Conservation (phyloP, 2,113 vertebrate genomes). For the Ceyx melanurus region DNA sequence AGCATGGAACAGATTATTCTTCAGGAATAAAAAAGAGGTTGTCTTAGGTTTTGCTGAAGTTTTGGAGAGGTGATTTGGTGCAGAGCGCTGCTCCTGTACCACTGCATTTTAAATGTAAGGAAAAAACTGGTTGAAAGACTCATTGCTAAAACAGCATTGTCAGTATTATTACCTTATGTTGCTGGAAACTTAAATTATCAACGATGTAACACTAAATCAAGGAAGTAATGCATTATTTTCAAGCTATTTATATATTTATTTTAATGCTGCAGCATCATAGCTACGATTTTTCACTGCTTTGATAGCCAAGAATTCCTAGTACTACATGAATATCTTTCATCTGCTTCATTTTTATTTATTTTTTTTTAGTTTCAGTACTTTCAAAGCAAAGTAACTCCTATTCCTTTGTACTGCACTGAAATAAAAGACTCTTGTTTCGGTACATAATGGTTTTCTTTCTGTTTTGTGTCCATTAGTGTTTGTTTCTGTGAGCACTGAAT, state of each 20-base stretch:
- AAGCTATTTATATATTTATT: constrained; percentile 50
- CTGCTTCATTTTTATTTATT: background rate
- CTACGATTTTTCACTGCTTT: constrained; percentile 40
- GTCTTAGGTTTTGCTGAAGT: background rate
- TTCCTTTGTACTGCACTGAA: constrained; percentile 70
- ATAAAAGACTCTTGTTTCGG: constrained; percentile 66
- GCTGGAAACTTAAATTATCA: constrained; percentile 31
- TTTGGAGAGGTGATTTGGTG: background rate
- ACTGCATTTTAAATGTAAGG: background rate
- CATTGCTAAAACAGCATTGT: background rate
- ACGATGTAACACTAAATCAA: constrained; percentile 20
- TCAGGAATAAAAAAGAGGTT: background rate
- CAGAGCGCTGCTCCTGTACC: background rate
- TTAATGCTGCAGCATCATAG: constrained; percentile 23
- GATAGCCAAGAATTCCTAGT: constrained; percentile 45
- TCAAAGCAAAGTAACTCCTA: constrained; percentile 18
- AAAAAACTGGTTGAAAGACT: background rate
- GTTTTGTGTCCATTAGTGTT: background rate
- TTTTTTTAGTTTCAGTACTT: constrained; percentile 18
- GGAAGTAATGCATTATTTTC: constrained; percentile 1
- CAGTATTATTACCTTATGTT: background rate
- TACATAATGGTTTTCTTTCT: constrained; percentile 10
- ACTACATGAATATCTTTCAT: constrained; percentile 30
- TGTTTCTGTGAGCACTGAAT: background rate
- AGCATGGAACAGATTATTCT: background rate